Base-by-base conservation (phyloP, 1,140 invertebrate species). In the Phymastichus coffea region DNA sequence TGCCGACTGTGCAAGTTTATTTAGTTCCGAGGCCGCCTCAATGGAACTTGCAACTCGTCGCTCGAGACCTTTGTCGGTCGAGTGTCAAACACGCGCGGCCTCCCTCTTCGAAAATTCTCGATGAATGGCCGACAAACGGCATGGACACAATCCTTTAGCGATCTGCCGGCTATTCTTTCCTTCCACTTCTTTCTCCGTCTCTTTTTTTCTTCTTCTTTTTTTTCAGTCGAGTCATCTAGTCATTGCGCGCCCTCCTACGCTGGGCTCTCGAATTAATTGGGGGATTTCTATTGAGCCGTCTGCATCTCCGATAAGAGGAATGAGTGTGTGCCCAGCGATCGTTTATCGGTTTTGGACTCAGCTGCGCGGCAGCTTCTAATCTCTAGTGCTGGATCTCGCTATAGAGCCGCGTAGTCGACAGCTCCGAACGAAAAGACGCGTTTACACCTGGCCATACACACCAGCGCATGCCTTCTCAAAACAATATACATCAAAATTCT, bases 331-430 rank as follows among this genome's bases (percentile, higher is more conserved):
- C 12, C 9, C 41, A 41, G 10, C 23, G 25, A 52, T 40, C 35
- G 8, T 38, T 38, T 37, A 49, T 49, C 47, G 30, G 26, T 12
- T 15, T 17, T 20, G 2, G 25, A 22, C 26, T 25, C 8, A 23
- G 33, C 20, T 10, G 4, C 4, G 2, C 37, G 3, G 15, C 20
- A 4, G n/a, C 3, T n/a, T 2, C 37, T 57, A 49, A 57, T 57
- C 46, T 57, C 19, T 37, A 7, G 12, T 12, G 23, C 37, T 23
- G 37, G 17, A 38, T 58, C 26, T 51, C 12, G 28, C 23, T 10
- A 55, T 35, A 66, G 68, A 65, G n/a, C 54, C 55, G 40, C 19
- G 48, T 63, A n/a, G 64, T 67, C 58, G 56, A 63, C 61, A 58
- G 23, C 9, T n/a, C n/a, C 46, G 19, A 55, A 19, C 26, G 17